Evolutionary conservation across 2,888 invertebrate genomes (phyloP).

Genomic region (Monochamus alternatus): DNA sequence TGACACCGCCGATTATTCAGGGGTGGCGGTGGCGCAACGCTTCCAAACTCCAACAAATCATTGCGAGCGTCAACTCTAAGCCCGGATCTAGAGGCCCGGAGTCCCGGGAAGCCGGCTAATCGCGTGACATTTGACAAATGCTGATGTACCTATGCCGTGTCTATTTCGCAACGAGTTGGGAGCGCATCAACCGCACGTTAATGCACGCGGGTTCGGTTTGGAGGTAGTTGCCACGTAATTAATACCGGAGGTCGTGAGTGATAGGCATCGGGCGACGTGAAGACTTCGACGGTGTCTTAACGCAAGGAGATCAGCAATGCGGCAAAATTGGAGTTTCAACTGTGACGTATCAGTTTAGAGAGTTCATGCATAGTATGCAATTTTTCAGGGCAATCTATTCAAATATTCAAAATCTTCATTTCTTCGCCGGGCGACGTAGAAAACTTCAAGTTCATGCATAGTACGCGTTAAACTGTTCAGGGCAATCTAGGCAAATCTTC

Average conservation of each 20-base stretch:
- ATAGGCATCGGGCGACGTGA: too few relatives aligned
- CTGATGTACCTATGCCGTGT: constrained; percentile 52
- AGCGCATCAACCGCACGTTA: constrained; percentile 8
- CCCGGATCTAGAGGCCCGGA: constrained; percentile 49
- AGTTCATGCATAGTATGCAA: too few relatives aligned
- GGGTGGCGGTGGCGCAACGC: constrained; percentile 47
- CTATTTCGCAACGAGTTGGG: constrained; percentile 19
- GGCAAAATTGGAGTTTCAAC: too few relatives aligned
- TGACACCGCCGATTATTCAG: constrained; percentile 56
- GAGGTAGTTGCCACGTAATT: not conserved
- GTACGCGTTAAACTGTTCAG: too few relatives aligned
- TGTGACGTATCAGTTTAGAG: too few relatives aligned
- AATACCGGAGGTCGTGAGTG: not conserved
- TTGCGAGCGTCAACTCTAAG: constrained; percentile 64
- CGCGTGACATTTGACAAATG: constrained; percentile 53
- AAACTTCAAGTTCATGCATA: too few relatives aligned
- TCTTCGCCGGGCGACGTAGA: too few relatives aligned
- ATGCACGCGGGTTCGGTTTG: not conserved
- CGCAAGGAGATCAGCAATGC: too few relatives aligned
- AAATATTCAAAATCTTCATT: too few relatives aligned
- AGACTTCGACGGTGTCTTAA: too few relatives aligned
- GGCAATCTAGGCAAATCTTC: too few relatives aligned
- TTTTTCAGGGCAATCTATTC: too few relatives aligned
- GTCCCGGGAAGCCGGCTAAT: constrained; percentile 48
- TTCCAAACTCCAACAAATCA: constrained; percentile 67